Percentiles rank a stretch among this genome's conserved stretches.
Evolutionary conservation across 2,888 invertebrate genomes (phyloP).

Genomic region (Nomada flava): DNA sequence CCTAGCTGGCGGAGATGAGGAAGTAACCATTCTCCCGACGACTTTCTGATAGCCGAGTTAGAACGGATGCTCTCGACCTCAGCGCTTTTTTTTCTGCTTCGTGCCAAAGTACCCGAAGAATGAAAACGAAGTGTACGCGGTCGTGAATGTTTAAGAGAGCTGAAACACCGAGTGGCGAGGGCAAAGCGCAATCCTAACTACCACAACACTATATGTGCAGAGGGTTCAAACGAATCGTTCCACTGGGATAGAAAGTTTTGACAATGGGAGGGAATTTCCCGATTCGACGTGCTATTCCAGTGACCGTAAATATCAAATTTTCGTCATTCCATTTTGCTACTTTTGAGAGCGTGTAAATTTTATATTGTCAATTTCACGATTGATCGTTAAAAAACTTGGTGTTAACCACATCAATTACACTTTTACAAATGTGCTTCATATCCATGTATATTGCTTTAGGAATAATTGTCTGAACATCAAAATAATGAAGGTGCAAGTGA

Average conservation of each 20-base stretch:
- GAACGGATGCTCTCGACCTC: slow-evolving; percentile 63
- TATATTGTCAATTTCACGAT: too few relatives aligned
- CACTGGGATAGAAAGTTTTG: slow-evolving; percentile 3
- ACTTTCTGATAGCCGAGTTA: slow-evolving; percentile 57
- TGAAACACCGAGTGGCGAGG: slow-evolving; percentile 46
- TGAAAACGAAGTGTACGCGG: slow-evolving; percentile 60
- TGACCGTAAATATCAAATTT: not conserved
- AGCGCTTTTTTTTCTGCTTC: slow-evolving; percentile 50
- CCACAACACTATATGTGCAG: slow-evolving; percentile 33
- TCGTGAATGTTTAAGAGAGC: slow-evolving; percentile 58
- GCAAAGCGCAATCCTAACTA: slow-evolving; percentile 52
- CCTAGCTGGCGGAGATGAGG: slow-evolving; percentile 1
- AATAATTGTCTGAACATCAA: too few relatives aligned
- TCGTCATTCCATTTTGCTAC: too few relatives aligned
- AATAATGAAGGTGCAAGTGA: too few relatives aligned
- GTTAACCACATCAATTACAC: too few relatives aligned
- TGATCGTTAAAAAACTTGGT: too few relatives aligned
- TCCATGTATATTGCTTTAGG: too few relatives aligned
- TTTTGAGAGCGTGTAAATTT: too few relatives aligned
- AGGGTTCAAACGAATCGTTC: slow-evolving; percentile 44
- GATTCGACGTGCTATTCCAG: too few relatives aligned
- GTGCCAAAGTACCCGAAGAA: slow-evolving; percentile 62
- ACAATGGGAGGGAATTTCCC: not conserved
- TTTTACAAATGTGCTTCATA: too few relatives aligned
- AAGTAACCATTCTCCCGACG: slow-evolving; percentile 43